These are phyloP conservation scores for Carpatolechia fugitivella DNA, from an alignment of 2,888 invertebrate genomes.

Conservation along the genomic window DNA sequence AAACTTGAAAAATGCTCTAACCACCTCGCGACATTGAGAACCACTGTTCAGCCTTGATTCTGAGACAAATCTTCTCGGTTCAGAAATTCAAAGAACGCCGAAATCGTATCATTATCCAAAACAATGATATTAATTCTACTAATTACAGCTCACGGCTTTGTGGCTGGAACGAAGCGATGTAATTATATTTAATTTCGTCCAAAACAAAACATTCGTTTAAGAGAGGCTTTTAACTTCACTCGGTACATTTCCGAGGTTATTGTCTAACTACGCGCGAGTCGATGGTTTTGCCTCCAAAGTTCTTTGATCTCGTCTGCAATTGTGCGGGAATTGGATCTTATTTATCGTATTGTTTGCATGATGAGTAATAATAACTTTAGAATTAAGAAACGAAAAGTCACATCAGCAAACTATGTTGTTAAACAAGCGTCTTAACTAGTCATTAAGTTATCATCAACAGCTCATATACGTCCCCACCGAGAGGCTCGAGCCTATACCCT, in stretches of 20 bases:
- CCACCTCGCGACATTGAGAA: too few relatives aligned
- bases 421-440: too few relatives aligned
- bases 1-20: too few relatives aligned
- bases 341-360: too few relatives aligned
- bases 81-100: not conserved
- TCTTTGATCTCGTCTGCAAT: not conserved
- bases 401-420: too few relatives aligned
- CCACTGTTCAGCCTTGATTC: not conserved
- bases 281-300: not conserved
- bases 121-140: conserved; percentile 25
- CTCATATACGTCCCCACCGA: too few relatives aligned
- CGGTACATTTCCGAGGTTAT: not conserved
- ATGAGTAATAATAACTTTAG: too few relatives aligned
- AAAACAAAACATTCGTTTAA: conserved; percentile 26
- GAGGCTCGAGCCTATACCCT: too few relatives aligned
- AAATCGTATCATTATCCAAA: not conserved
- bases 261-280: not conserved
- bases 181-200: conserved; percentile 26
- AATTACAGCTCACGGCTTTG: conserved; percentile 15
- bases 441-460: too few relatives aligned
- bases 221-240: conserved; percentile 1
- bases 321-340: too few relatives aligned
- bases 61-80: not conserved
- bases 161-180: conserved; percentile 17
- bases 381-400: too few relatives aligned